These are phyloP conservation scores for Bombus confusus DNA, from an alignment of 1,140 invertebrate genomes.

Conservation along the genomic window DNA sequence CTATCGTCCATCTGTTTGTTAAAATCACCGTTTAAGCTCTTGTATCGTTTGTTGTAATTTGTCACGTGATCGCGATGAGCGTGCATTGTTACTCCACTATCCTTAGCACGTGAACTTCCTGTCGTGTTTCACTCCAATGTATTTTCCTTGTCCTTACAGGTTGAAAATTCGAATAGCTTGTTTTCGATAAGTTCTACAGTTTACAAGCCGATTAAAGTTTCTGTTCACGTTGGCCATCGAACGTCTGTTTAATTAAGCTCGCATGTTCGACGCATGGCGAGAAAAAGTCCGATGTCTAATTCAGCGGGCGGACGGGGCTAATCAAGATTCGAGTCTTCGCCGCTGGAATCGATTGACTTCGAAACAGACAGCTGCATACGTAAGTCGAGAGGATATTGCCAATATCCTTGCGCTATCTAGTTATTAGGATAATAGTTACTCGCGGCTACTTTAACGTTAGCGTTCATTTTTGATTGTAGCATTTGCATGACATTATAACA, in stretches of 20 bases:
- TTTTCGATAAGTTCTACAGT: not conserved
- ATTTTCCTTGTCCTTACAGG: too few relatives aligned
- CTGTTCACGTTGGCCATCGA: constrained; percentile 53
- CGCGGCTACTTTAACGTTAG: not conserved
- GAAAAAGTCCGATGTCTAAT: constrained; percentile 59
- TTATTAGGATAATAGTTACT: constrained; percentile 34
- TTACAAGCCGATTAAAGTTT: not conserved
- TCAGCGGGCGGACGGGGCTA: constrained; percentile 17
- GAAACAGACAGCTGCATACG: constrained; percentile 6
- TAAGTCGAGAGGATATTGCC: constrained; percentile 34
- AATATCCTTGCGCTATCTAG: constrained; percentile 25
- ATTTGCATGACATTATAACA: not conserved
- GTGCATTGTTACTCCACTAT: not conserved
- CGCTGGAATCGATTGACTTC: constrained; percentile 45
- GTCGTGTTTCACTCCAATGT: fast-evolving
- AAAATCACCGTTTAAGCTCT: not conserved
- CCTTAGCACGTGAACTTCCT: not conserved
- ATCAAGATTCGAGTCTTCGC: constrained; percentile 44
- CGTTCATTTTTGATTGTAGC: not conserved
- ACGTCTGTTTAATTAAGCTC: constrained; percentile 77
- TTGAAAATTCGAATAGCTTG: not conserved
- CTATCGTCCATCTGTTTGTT: not conserved
- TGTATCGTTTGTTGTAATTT: too few relatives aligned
- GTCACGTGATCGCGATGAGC: not conserved
- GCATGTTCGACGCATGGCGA: constrained; percentile 57